Percentiles rank a stretch among this genome's conserved stretches.
Evolutionary conservation across 2,113 vertebrate genomes (phyloP).

Genomic region (Chitala chitala): DNA sequence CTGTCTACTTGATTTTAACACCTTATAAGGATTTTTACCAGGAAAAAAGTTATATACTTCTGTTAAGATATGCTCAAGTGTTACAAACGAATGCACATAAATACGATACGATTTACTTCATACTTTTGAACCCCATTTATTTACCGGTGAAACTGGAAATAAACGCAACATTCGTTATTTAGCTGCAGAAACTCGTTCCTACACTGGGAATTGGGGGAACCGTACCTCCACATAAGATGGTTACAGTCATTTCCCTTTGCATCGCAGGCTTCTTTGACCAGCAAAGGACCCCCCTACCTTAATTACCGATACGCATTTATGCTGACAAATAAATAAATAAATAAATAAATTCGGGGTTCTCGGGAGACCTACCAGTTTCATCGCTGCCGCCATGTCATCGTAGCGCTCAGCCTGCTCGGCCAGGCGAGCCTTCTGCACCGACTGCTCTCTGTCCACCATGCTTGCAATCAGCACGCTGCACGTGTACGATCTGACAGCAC

Average conservation of each 20-base stretch:
- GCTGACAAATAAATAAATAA: neutral
- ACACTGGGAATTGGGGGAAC: neutral
- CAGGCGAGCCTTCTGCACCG: slow-evolving; percentile 52
- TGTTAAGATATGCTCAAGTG: too few species aligned
- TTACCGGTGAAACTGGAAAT: neutral
- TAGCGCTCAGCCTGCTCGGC: slow-evolving; percentile 55
- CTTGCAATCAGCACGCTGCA: slow-evolving; percentile 13
- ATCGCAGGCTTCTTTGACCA: too few species aligned
- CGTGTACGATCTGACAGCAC: slow-evolving; percentile 13
- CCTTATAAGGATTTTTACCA: too few species aligned
- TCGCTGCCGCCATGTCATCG: slow-evolving; percentile 56
- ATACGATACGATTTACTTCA: too few species aligned
- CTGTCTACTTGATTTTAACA: neutral
- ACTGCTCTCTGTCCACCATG: slow-evolving; percentile 48
- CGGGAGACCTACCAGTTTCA: slow-evolving; percentile 54
- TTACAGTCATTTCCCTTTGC: too few species aligned
- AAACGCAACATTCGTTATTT: neutral
- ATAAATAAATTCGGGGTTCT: neutral
- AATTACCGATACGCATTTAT: neutral
- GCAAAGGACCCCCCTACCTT: too few species aligned
- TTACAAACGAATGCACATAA: too few species aligned
- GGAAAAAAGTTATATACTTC: too few species aligned
- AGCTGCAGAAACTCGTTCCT: neutral
- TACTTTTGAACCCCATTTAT: too few species aligned
- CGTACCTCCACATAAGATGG: neutral